Conservation (phyloP, 2,888 invertebrate species). For the Deilephila elpenor region DNA sequence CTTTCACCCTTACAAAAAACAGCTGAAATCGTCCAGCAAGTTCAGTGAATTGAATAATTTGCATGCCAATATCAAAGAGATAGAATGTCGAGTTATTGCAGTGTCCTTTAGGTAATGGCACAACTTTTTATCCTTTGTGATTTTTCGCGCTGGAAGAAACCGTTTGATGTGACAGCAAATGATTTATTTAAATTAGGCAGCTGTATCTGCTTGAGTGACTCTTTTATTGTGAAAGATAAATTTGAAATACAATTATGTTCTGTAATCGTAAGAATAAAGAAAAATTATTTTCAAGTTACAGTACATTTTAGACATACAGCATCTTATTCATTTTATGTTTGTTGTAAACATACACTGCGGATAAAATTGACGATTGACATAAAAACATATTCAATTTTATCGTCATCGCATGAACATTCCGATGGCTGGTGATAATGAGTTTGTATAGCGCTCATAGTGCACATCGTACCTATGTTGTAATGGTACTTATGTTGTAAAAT, state of each 20-base stretch:
- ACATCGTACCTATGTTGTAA: too few species aligned
- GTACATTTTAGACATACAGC: too few species aligned
- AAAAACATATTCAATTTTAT: too few species aligned
- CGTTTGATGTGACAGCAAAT: constrained; percentile 8
- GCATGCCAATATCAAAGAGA: constrained; percentile 20
- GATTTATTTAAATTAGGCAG: background rate
- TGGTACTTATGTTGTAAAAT: too few species aligned
- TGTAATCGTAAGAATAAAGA: background rate
- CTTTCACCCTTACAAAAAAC: constrained; percentile 18
- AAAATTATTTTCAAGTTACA: too few species aligned
- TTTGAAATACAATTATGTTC: background rate
- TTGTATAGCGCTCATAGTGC: too few species aligned
- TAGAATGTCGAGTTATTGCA: constrained; percentile 20
- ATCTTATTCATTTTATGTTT: too few species aligned
- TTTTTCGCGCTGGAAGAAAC: background rate
- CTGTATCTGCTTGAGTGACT: background rate
- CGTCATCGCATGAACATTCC: too few species aligned
- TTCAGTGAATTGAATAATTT: constrained; percentile 17
- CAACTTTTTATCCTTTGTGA: constrained; percentile 1
- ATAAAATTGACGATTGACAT: too few species aligned
- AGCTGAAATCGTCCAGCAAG: background rate
- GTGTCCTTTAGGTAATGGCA: constrained; percentile 1
- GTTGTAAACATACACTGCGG: too few species aligned
- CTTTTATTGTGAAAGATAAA: too few species aligned
- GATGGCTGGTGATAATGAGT: too few species aligned